These are phyloP conservation scores for Chunga burmeisteri DNA, from an alignment of 2,113 vertebrate genomes.

Conservation along the genomic window DNA sequence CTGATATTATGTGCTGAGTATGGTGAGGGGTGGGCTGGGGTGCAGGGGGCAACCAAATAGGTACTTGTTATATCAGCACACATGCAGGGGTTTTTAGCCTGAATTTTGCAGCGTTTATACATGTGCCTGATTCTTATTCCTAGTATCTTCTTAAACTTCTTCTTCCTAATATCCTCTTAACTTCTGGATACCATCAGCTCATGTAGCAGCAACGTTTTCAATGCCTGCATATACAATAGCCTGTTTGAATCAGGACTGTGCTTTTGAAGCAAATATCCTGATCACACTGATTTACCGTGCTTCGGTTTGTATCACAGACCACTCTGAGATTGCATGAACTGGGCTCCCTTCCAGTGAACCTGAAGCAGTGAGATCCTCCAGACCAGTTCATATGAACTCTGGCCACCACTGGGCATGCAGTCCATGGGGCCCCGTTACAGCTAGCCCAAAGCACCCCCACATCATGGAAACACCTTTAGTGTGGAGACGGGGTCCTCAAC, in stretches of 20 bases:
- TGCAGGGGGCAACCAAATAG: neutral
- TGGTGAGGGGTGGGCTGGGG: neutral
- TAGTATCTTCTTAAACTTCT: neutral
- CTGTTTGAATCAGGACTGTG: neutral
- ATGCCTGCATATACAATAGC: neutral
- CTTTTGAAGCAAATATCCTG: neutral
- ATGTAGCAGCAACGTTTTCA: neutral
- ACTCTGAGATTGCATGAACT: neutral
- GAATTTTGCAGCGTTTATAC: neutral
- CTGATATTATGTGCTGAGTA: accelerated
- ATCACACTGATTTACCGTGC: neutral
- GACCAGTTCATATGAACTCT: neutral
- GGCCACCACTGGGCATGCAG: neutral
- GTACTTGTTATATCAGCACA: neutral
- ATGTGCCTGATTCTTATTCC: neutral
- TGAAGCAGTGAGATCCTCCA: neutral
- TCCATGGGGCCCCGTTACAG: neutral
- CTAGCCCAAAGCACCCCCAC: neutral
- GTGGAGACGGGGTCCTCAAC: neutral
- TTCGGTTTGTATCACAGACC: neutral
- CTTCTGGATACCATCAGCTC: neutral
- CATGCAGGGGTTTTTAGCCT: neutral
- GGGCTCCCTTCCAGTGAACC: neutral
- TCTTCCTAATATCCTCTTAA: neutral
- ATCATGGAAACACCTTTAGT: neutral